These are phyloP conservation scores for Pocota personata DNA, from an alignment of 2,888 invertebrate genomes.

Conservation along the genomic window DNA sequence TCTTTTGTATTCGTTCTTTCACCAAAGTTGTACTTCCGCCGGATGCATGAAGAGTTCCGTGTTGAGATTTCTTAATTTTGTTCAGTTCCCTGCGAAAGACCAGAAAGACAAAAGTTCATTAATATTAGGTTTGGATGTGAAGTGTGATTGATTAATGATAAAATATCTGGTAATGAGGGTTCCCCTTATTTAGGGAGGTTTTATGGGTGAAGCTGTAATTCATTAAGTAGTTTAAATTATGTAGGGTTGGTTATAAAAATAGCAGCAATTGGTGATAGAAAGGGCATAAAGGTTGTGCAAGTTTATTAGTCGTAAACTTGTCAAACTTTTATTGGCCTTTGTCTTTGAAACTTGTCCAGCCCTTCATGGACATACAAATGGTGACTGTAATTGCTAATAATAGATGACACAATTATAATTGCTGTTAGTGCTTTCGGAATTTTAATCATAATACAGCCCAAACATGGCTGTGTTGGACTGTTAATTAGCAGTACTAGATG, in stretches of 20 bases:
- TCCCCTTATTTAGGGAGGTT: constrained; percentile 24
- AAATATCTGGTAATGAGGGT: constrained; percentile 19
- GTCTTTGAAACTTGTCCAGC: background rate
- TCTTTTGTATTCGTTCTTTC: constrained; percentile 69
- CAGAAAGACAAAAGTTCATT: constrained; percentile 27
- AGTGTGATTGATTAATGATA: constrained; percentile 43
- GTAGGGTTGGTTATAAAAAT: background rate
- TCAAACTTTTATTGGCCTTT: background rate
- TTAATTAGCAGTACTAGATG: background rate
- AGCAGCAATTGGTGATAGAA: background rate
- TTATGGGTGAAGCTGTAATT: constrained; percentile 4
- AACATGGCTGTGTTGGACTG: background rate
- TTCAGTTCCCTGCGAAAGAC: constrained; percentile 43
- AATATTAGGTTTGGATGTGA: constrained; percentile 14
- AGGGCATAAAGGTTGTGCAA: constrained; percentile 3
- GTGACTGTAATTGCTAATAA: background rate
- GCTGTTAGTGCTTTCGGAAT: background rate
- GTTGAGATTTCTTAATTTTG: constrained; percentile 74
- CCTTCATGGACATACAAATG: background rate
- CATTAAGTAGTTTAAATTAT: constrained; percentile 7
- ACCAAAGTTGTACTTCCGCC: constrained; percentile 75
- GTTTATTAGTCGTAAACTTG: constrained; percentile 17
- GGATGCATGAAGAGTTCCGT: constrained; percentile 75
- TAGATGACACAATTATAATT: constrained; percentile 52
- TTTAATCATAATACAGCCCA: background rate